Base-by-base conservation (phyloP, 2,113 vertebrate species). In the Leucopternis melanops region DNA sequence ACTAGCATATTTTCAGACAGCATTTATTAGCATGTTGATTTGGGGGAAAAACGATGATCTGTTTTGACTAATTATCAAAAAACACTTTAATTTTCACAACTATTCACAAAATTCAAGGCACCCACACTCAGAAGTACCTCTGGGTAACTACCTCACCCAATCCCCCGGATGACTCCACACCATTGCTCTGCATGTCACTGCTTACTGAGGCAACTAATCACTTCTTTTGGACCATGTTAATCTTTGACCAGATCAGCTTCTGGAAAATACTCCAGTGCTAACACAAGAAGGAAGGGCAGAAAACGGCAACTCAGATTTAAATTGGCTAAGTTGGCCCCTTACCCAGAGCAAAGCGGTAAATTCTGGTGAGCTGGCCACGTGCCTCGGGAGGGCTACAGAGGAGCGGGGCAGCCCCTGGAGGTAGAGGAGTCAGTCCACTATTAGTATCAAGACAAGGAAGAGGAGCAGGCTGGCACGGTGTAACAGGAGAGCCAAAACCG, bases 31-130 rank as follows among this genome's bases (percentile, higher is more conserved):
- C 32, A 26, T 65, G 50, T 86, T 3, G 1, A 32, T 94, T 70
- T 90, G 6, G 21, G 71, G 62, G 3, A 0, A 61, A 85, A 96
- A 74, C 5, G 6, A 42, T 73, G 42, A 73, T 61, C 67, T 86
- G 32, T 65, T 94, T 96, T 86, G 42, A 66, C 40, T 94, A 73
- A 90, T 93, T 94, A 58, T 62, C 63, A 92, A 90, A 92, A 90
- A 81, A 0, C 11, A n/a, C 40, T 72, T 87, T 29, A 42, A 69
- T 70, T 93, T 93, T 91, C 73, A 81, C 20, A 92, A n/a, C 16
- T 70, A 21, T 67, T 88, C 55, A 66, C 23, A 89, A 77, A 88
- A 88, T 84, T 81, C 72, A 74, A 67, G 0, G 18, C 42, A 62
- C 27, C 6, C 10, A 88, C 55, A 74, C 11, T n/a, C 55, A 70